A percentile compares a stretch with the other conserved stretches of the same genome.
Conservation (phyloP, 2,888 invertebrate genomes). For the Phengaris alcon region DNA sequence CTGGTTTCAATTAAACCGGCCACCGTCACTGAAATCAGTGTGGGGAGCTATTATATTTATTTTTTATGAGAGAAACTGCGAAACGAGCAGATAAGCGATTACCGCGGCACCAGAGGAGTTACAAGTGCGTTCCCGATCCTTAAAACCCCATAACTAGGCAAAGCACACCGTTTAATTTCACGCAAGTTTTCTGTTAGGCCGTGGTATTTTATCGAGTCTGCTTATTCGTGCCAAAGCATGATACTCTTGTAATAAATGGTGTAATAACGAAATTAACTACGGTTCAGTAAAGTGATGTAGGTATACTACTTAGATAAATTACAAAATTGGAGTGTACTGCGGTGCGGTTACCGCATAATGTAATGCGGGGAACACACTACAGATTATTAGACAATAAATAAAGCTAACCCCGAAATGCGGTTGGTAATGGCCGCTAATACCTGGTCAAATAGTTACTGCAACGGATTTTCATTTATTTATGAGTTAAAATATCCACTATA, state of each 20-base stretch:
- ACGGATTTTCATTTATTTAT: not conserved
- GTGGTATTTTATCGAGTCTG: not conserved
- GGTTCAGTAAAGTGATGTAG: not conserved
- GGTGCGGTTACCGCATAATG: not conserved
- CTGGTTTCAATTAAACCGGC: too few species aligned
- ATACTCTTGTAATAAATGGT: not conserved
- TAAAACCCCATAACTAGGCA: too few species aligned
- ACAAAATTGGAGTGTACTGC: not conserved
- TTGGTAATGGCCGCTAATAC: conserved; percentile 3
- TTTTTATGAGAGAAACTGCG: not conserved
- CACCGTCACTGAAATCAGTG: too few species aligned
- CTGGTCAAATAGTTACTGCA: conserved; percentile 1
- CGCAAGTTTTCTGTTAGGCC: not conserved
- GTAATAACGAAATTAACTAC: not conserved
- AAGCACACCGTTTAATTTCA: not conserved
- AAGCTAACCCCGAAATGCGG: conserved; percentile 3
- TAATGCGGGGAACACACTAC: conserved; percentile 3
- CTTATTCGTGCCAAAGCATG: not conserved
- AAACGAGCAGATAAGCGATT: too few species aligned
- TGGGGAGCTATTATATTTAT: too few species aligned
- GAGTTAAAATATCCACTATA: not conserved
- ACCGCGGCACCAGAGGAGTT: too few species aligned
- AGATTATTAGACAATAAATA: conserved; percentile 14
- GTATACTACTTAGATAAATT: not conserved
- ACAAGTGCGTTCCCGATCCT: too few species aligned